Conservation (phyloP, 1,140 invertebrate genomes). For the Hetaerina americana region DNA sequence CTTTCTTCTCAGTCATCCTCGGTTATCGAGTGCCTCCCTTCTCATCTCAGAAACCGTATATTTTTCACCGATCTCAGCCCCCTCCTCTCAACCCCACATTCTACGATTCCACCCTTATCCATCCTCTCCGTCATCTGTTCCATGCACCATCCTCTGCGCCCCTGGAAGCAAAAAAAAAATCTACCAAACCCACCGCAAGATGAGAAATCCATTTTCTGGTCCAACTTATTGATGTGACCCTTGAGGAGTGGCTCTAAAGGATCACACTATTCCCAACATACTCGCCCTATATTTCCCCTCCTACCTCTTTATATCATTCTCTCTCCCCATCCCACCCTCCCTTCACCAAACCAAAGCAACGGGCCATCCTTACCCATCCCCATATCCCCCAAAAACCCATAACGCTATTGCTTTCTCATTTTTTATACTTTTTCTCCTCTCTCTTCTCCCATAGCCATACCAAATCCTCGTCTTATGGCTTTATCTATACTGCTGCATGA, state of each 20-base stretch:
- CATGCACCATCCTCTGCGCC: background rate
- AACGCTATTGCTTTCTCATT: background rate
- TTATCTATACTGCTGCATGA: too few relatives aligned
- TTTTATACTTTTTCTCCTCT: background rate
- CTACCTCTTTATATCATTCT: too few relatives aligned
- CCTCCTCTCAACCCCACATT: background rate
- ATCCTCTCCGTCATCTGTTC: background rate
- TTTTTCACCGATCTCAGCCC: background rate
- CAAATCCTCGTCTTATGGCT: too few relatives aligned
- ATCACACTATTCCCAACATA: background rate
- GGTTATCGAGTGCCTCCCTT: background rate
- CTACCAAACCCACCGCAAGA: background rate
- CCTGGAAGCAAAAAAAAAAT: background rate
- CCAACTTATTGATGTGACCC: background rate
- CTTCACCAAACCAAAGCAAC: too few relatives aligned
- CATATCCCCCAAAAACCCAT: background rate
- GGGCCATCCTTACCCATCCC: too few relatives aligned
- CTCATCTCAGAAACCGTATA: background rate
- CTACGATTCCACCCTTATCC: background rate
- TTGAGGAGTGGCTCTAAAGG: background rate
- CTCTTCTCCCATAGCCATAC: too few relatives aligned
- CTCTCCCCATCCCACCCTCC: background rate
- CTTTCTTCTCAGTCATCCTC: background rate
- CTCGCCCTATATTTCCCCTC: background rate
- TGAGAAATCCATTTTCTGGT: background rate